phyloP scores from a whole-genome alignment of 2,797 vertebrate species.

The Yasuhikotakia modesta region DNA sequence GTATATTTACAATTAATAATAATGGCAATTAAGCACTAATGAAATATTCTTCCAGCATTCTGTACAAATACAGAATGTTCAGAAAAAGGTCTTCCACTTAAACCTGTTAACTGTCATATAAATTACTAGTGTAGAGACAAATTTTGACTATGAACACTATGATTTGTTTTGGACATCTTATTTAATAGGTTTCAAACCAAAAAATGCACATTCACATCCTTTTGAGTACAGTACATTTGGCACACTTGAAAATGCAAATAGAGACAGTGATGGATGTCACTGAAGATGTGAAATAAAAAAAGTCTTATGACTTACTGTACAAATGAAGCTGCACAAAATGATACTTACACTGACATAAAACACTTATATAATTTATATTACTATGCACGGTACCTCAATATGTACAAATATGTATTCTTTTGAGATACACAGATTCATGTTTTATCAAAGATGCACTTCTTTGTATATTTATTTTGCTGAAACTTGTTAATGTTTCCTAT shows the following conservation, averaged over 20 bases:
- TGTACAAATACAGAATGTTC: background rate
- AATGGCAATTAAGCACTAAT: background rate
- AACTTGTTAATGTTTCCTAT: constrained; percentile 66
- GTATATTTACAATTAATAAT: background rate
- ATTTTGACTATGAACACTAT: constrained; percentile 17
- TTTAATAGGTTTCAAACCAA: constrained; percentile 90
- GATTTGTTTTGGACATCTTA: constrained; percentile 77
- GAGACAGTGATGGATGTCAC: constrained; percentile 84
- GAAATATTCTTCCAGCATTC: background rate
- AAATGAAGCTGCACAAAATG: constrained; percentile 84
- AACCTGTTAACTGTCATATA: background rate
- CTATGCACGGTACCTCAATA: constrained; percentile 60
- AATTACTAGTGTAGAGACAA: background rate
- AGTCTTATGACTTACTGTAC: constrained; percentile 79
- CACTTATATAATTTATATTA: constrained; percentile 56
- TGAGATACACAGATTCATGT: constrained; percentile 79
- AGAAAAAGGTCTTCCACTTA: background rate
- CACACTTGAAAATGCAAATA: constrained; percentile 87
- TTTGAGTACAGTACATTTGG: constrained; percentile 97
- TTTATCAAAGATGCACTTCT: constrained; percentile 81
- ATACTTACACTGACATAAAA: constrained; percentile 61
- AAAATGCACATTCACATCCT: constrained; percentile 95
- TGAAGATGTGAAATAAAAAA: constrained; percentile 70
- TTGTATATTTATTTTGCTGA: constrained; percentile 68
- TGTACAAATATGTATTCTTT: constrained; percentile 73